Percentiles rank a stretch among this genome's conserved stretches.
Evolutionary conservation across 2,888 invertebrate species (phyloP).

Genomic region (Villa cingulata): DNA sequence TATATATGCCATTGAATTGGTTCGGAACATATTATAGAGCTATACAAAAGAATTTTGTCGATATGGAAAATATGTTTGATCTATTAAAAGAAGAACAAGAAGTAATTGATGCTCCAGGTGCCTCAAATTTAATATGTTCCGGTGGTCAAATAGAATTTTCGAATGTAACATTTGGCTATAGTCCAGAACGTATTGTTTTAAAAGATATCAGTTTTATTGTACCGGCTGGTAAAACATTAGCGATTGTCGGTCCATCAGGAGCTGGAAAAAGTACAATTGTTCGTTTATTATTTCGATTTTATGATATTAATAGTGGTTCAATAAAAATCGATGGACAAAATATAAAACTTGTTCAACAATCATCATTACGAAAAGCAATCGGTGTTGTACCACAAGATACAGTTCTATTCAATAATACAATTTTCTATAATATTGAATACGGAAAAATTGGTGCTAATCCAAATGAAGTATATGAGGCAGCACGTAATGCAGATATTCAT

Average conservation of each 20-base stretch:
- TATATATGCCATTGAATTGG: constrained; percentile 94
- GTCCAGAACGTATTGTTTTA: constrained; percentile 60
- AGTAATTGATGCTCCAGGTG: constrained; percentile 69
- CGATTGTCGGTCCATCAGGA: constrained; percentile 77
- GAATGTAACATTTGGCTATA: constrained; percentile 81
- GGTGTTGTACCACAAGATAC: constrained; percentile 97
- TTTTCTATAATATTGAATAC: constrained; percentile 90
- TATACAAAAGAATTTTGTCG: constrained; percentile 94
- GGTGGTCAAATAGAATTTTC: constrained; percentile 73
- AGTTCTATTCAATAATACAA: constrained; percentile 84
- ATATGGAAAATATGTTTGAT: constrained; percentile 99
- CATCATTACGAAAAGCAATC: constrained; percentile 69
- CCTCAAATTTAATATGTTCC: constrained; percentile 45
- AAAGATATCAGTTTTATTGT: constrained; percentile 66
- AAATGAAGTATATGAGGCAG: constrained; percentile 76
- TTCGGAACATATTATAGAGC: constrained; percentile 96
- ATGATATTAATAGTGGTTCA: constrained; percentile 79
- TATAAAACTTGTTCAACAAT: constrained; percentile 70
- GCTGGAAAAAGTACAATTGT: constrained; percentile 95
- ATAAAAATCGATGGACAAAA: constrained; percentile 84
- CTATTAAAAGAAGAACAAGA: constrained; percentile 77
- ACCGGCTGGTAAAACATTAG: constrained; percentile 72
- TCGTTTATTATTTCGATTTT: constrained; percentile 88
- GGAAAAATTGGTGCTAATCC: constrained; percentile 66
- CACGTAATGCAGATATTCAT: constrained; percentile 88